phyloP scores from a whole-genome alignment of 2,113 vertebrate genomes.

The Condylura cristata region DNA sequence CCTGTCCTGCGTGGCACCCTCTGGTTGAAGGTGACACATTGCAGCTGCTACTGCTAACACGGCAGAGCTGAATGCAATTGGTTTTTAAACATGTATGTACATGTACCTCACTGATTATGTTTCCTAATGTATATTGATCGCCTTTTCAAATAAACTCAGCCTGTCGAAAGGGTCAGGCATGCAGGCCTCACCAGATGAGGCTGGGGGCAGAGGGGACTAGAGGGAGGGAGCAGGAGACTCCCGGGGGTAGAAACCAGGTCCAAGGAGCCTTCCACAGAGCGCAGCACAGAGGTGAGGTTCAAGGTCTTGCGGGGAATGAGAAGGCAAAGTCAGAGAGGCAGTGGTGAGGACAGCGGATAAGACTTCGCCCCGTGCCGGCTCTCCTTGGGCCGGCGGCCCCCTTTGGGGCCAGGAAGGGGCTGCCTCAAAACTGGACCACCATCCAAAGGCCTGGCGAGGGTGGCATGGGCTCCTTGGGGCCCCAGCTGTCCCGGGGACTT shows the following conservation, averaged over 20 bases:
- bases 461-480: background rate
- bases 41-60: background rate
- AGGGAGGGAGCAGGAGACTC: background rate
- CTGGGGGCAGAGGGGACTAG: background rate
- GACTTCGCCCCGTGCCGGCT: background rate
- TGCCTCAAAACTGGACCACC: background rate
- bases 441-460: background rate
- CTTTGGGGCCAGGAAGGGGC: background rate
- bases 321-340: background rate
- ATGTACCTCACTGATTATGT: background rate
- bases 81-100: background rate
- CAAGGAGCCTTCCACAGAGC: background rate
- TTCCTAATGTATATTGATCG: background rate
- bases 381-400: background rate
- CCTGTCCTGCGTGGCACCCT: background rate
- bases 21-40: background rate
- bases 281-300: background rate
- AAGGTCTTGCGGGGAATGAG: background rate
- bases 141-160: background rate
- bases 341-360: accelerated
- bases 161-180: background rate
- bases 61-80: background rate
- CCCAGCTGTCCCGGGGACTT: background rate
- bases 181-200: background rate
- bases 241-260: background rate